Percentiles rank a stretch among this genome's conserved stretches.
Evolutionary conservation across 2,888 invertebrate genomes (phyloP).

Genomic region (Pristionchus exspectatus): DNA sequence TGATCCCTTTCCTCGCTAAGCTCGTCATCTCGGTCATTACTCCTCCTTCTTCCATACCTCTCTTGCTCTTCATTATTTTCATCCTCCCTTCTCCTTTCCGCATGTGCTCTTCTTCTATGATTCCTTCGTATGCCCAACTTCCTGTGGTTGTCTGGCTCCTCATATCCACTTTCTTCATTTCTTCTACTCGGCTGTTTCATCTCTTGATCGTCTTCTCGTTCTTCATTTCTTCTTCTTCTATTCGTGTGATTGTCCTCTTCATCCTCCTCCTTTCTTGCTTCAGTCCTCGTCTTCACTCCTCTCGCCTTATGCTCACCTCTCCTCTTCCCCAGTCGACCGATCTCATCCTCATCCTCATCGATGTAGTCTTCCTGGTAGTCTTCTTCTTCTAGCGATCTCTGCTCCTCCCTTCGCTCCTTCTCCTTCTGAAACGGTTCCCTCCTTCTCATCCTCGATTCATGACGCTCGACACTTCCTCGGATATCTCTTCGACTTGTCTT

Average conservation of each 20-base stretch:
- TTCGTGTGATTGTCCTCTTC: neutral
- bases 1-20: neutral
- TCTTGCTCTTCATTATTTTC: neutral
- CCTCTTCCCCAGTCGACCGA: neutral
- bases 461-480: neutral
- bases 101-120: neutral
- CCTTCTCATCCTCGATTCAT: neutral
- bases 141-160: neutral
- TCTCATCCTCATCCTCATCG: neutral
- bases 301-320: constrained; percentile 6
- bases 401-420: constrained; percentile 5
- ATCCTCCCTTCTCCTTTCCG: neutral
- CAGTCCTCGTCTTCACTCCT: neutral
- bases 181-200: neutral
- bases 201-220: neutral
- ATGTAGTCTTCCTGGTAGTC: neutral
- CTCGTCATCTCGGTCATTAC: neutral
- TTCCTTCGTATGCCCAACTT: neutral
- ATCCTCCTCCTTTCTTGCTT: neutral
- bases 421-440: neutral
- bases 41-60: neutral
- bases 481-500: neutral
- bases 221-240: neutral
- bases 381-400: neutral
- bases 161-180: neutral